A percentile compares a stretch with the other conserved stretches of the same genome.
phyloP scores from a whole-genome alignment of 2,113 vertebrate species.

The Phaethon lepturus region DNA sequence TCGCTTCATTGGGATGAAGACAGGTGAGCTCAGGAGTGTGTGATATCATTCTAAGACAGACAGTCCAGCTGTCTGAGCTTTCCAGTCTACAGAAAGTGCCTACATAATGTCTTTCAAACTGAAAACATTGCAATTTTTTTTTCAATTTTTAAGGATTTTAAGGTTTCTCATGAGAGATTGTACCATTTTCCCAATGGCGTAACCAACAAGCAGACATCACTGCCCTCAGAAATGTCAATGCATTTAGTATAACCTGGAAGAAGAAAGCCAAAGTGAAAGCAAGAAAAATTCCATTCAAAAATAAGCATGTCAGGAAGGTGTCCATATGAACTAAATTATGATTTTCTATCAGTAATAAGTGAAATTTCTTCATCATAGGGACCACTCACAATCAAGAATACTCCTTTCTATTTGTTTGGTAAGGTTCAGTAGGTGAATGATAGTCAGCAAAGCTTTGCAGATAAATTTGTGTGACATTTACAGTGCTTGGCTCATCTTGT shows the following conservation, averaged over 20 bases:
- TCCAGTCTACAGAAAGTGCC: not conserved
- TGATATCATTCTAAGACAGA: not conserved
- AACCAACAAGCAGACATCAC: not conserved
- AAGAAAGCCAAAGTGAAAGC: not conserved
- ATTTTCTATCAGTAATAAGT: not conserved
- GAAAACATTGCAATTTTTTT: not conserved
- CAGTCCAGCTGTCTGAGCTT: not conserved
- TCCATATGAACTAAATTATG: not conserved
- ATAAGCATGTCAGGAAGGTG: accelerated
- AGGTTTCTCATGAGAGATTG: not conserved
- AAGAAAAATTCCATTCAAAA: not conserved
- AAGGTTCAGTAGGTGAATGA: not conserved
- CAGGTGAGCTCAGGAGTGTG: not conserved
- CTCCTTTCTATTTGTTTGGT: not conserved
- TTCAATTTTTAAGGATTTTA: not conserved
- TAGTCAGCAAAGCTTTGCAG: not conserved
- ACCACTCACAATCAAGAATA: not conserved
- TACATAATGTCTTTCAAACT: not conserved
- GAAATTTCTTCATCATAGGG: not conserved
- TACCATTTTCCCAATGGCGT: not conserved
- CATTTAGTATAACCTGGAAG: not conserved
- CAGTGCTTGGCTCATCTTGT: not conserved
- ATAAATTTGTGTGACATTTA: not conserved
- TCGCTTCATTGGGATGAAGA: not conserved
- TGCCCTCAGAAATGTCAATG: not conserved